These are phyloP conservation scores for Anas flavirostris DNA, from an alignment of 2,797 vertebrate species.

Conservation along the genomic window DNA sequence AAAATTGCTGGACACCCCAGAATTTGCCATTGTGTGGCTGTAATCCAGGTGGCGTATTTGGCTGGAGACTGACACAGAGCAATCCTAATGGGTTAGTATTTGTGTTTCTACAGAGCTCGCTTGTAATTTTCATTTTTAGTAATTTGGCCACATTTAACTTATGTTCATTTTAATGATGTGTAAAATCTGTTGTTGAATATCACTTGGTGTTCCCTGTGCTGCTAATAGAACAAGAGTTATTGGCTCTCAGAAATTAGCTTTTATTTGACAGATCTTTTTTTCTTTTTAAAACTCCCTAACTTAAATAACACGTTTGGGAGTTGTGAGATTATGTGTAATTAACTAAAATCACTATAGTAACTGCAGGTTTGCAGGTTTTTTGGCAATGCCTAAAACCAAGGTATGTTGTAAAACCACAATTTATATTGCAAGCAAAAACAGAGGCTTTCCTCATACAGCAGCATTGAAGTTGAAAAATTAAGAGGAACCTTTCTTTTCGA, in stretches of 20 bases:
- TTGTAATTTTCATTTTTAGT: constrained; percentile 27
- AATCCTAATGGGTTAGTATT: not conserved
- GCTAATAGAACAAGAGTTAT: constrained; percentile 6
- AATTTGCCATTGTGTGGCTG: not conserved
- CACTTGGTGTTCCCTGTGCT: constrained; percentile 6
- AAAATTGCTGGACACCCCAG: not conserved
- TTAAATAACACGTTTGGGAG: constrained; percentile 1
- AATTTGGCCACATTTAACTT: not conserved
- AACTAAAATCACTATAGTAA: constrained; percentile 39
- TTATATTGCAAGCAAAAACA: not conserved
- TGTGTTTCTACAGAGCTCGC: not conserved
- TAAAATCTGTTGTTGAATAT: constrained; percentile 25
- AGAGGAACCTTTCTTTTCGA: not conserved
- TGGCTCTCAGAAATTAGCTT: constrained; percentile 23
- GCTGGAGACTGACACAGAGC: not conserved
- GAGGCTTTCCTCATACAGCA: not conserved
- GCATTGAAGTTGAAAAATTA: not conserved
- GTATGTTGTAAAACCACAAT: not conserved
- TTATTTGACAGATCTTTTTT: not conserved
- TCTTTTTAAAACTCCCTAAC: not conserved
- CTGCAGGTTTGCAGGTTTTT: not conserved
- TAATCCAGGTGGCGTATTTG: not conserved
- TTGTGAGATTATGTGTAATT: constrained; percentile 32
- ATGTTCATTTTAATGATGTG: not conserved
- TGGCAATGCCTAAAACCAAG: not conserved